Evolutionary conservation across 2,888 invertebrate species (phyloP).

Genomic region (Geophilus truncorum): DNA sequence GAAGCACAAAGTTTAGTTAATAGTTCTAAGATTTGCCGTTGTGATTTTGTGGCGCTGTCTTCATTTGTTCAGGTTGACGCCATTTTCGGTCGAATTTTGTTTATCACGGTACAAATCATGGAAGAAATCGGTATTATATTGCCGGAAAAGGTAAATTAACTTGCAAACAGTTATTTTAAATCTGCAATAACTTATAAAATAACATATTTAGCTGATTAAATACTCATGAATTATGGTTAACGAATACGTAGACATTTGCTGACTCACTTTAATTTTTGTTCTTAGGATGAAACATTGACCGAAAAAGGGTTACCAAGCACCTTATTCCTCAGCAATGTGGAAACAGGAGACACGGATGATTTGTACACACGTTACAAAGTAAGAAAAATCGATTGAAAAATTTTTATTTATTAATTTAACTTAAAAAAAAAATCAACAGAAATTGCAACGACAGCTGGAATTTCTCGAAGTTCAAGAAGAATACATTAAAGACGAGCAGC

Average conservation of each 20-base stretch:
- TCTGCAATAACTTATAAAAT: not conserved
- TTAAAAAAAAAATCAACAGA: constrained; percentile 54
- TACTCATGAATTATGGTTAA: not conserved
- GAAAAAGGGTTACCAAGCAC: constrained; percentile 50
- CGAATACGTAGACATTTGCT: constrained; percentile 9
- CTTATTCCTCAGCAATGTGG: constrained; percentile 40
- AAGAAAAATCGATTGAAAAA: no score
- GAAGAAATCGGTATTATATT: constrained; percentile 75
- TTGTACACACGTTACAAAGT: constrained; percentile 94
- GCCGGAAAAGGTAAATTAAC: constrained; percentile 66
- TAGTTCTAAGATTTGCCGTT: no score
- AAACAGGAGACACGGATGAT: constrained; percentile 73
- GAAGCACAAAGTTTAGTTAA: no score
- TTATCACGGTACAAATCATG: constrained; percentile 52
- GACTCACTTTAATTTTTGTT: constrained; percentile 32
- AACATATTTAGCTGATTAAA: no score
- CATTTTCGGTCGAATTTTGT: not conserved
- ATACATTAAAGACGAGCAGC: constrained; percentile 98
- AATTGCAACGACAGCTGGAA: constrained; percentile 91
- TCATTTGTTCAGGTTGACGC: not conserved
- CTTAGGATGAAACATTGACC: constrained; percentile 62
- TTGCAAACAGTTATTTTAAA: not conserved
- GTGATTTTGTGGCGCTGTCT: no score
- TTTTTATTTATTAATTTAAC: no score
- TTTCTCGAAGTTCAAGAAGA: constrained; percentile 98